phyloP scores from a whole-genome alignment of 2,797 vertebrate genomes.

The Allochrocebus solatus region DNA sequence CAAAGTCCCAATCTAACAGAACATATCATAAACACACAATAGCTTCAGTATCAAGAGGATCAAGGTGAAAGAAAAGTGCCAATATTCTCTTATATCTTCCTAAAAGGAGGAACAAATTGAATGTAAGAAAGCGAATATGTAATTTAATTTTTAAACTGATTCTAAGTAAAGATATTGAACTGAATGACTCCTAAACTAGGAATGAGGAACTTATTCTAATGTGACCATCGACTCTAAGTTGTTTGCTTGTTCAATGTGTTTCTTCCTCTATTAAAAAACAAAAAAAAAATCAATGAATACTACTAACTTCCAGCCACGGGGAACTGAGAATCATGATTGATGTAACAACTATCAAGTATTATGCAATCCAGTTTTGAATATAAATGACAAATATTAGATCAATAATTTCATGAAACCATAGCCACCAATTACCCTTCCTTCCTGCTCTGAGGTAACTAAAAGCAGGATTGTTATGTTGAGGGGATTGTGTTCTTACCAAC shows the following conservation, averaged over 20 bases:
- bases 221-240: slow-evolving; percentile 3
- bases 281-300: not conserved
- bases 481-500: not conserved
- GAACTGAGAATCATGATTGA: not conserved
- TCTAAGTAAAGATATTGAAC: slow-evolving; percentile 37
- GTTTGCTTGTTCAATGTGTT: slow-evolving; percentile 11
- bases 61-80: not conserved
- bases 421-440: not conserved
- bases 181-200: slow-evolving; percentile 1
- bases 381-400: not conserved
- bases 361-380: slow-evolving; percentile 5
- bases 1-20: not conserved
- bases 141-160: slow-evolving; percentile 39
- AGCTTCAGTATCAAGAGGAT: not conserved
- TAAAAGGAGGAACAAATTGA: not conserved
- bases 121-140: not conserved
- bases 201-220: slow-evolving; percentile 22
- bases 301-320: not conserved
- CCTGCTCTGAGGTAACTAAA: not conserved
- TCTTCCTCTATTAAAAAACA: slow-evolving; percentile 28
- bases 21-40: not conserved
- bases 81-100: not conserved
- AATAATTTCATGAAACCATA: slow-evolving; percentile 25
- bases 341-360: slow-evolving; percentile 1
- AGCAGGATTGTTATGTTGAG: not conserved